phyloP scores from a whole-genome alignment of 2,888 invertebrate genomes.

The Chesias legatella region DNA sequence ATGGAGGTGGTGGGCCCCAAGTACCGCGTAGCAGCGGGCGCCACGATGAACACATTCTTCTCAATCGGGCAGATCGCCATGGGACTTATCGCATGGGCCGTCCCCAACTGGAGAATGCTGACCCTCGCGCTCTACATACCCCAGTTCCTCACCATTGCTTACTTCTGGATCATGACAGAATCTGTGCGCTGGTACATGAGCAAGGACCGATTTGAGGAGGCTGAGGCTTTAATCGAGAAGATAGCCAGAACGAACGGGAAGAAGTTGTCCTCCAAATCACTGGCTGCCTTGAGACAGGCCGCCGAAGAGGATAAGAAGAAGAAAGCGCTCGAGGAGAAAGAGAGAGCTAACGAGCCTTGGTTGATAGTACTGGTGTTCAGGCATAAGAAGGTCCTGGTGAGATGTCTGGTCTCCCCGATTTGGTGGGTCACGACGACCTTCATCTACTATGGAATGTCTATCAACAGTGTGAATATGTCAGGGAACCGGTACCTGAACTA shows the following conservation, averaged over 20 bases:
- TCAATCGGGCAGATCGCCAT: conserved; percentile 85
- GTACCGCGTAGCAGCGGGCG: conserved; percentile 85
- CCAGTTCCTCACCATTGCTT: conserved; percentile 82
- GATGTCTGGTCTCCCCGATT: conserved; percentile 57
- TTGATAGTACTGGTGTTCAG: conserved; percentile 50
- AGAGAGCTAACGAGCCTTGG: conserved; percentile 47
- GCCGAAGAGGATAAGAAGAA: conserved; percentile 45
- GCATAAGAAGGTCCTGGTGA: conserved; percentile 45
- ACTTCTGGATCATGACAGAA: conserved; percentile 85
- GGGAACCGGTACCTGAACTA: conserved; percentile 83
- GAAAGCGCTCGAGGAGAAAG: conserved; percentile 31
- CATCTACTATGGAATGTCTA: conserved; percentile 82
- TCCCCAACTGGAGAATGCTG: conserved; percentile 84
- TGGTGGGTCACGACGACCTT: conserved; percentile 84
- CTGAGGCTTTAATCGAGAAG: conserved; percentile 80
- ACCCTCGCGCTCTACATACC: conserved; percentile 85
- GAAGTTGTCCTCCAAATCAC: conserved; percentile 51
- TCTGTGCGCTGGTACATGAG: conserved; percentile 89
- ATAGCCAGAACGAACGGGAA: conserved; percentile 82
- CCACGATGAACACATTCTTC: conserved; percentile 84
- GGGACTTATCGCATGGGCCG: conserved; percentile 84
- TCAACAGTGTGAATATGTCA: conserved; percentile 82
- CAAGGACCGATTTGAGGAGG: conserved; percentile 83
- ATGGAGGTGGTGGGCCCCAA: conserved; percentile 88
- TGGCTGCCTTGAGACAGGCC: conserved; percentile 42